phyloP scores from a whole-genome alignment of 92 coral and sea anemone species.

The Zoanthus sociatus region DNA sequence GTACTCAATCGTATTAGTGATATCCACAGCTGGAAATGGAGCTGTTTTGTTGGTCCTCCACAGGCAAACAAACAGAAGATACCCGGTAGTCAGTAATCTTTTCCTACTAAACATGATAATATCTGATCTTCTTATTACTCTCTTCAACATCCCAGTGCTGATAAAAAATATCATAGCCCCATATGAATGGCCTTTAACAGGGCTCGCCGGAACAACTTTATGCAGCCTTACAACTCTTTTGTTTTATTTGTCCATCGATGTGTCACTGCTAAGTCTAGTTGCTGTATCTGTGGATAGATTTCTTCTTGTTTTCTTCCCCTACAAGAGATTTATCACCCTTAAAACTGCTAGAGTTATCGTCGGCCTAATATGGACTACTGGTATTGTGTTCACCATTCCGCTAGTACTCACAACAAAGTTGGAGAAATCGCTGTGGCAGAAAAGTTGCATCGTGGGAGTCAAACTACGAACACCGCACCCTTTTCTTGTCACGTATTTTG shows the following conservation, averaged over 20 bases:
- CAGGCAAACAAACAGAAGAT: conserved; percentile 69
- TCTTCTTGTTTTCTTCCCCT: conserved; percentile 74
- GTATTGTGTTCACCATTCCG: conserved; percentile 60
- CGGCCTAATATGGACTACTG: conserved; percentile 49
- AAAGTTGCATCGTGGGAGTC: conserved; percentile 22
- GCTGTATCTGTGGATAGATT: conserved; percentile 76
- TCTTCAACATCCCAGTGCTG: conserved; percentile 63
- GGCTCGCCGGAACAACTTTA: conserved; percentile 55
- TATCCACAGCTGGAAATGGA: conserved; percentile 61
- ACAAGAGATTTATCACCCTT: conserved; percentile 50
- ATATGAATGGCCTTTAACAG: conserved; percentile 65
- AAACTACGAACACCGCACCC: background rate
- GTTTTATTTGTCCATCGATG: conserved; percentile 57
- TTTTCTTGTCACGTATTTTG: conserved; percentile 34
- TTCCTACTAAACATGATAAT: conserved; percentile 73
- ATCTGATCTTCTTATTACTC: conserved; percentile 57
- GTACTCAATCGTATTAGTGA: conserved; percentile 37
- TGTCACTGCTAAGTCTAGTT: conserved; percentile 66
- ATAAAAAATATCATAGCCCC: conserved; percentile 18
- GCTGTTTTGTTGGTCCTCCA: conserved; percentile 61
- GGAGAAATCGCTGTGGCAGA: conserved; percentile 24
- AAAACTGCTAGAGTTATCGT: conserved; percentile 47
- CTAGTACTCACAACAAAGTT: conserved; percentile 34
- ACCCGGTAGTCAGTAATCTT: conserved; percentile 69
- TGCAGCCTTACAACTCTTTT: conserved; percentile 58